phyloP scores from a whole-genome alignment of 2,113 vertebrate species.

The Benitochromis conjunctus region DNA sequence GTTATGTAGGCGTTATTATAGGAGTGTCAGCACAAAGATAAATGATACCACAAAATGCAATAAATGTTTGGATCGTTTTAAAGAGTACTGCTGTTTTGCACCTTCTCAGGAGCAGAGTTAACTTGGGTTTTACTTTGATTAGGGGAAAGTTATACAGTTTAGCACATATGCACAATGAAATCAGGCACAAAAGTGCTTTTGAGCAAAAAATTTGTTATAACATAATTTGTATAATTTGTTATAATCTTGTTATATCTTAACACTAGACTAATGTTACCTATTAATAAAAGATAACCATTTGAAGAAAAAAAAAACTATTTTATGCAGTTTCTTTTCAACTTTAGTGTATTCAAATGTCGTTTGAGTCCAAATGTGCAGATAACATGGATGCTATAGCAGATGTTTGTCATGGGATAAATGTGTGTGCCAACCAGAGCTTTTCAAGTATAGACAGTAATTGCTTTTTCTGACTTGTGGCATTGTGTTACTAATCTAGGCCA shows the following conservation, averaged over 20 bases:
- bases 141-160: accelerated
- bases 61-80: accelerated
- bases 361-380: background rate
- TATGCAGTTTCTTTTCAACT: background rate
- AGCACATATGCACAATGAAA: background rate
- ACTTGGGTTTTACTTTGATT: background rate
- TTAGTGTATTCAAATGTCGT: background rate
- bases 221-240: background rate
- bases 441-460: background rate
- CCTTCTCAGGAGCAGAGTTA: background rate
- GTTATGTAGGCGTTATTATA: background rate
- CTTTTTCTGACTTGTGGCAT: accelerated
- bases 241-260: background rate
- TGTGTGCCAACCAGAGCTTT: background rate
- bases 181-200: background rate
- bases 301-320: background rate
- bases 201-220: background rate
- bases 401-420: accelerated
- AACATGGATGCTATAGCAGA: accelerated
- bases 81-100: background rate
- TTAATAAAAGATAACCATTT: background rate
- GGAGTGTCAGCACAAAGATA: background rate
- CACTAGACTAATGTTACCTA: background rate
- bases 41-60: background rate
- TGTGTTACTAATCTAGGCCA: background rate